Evolutionary conservation across 2,888 invertebrate species (phyloP), one percentile per base, ranked within the genome.

Genomic region (Cephus sareptanus): DNA sequence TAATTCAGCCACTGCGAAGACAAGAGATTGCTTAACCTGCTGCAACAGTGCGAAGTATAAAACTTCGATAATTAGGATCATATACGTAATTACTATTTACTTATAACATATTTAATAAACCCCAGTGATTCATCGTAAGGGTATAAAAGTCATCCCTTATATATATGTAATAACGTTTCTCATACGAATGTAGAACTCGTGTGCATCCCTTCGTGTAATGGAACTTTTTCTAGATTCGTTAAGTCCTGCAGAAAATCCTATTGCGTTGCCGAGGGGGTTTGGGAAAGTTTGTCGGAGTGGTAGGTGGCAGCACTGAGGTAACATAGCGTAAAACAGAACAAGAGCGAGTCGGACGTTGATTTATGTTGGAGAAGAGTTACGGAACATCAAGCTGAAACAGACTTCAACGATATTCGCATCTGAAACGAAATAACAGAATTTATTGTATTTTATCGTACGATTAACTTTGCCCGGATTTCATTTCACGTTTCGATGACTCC

Each of bases 401-500:
- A 56, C 56, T 56, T 23, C 23, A 56, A 23, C 56, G 23, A 23
- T 56, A 56, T 56, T 56, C 56, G 23, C 23, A 9, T 56, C 23
- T 56, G 56, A 9, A 56, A 56, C 23, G 23, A 56, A 56, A 56
- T 56, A 56, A 56, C 56, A 6, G 6, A 56, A 56, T 56, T 56
- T 56, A 56, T 56, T 15, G 56, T 56, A 23, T 9, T 56, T 56
- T 56, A 56, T 56, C 56, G 56, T 56, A 71, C 71, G 34, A 71
- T 71, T 71, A 71, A 33, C 34, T 82, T 83, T 84, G 78, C 83
- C 75, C 82, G 84, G 83, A 87, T 87, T 88, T 88, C 87, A 89
- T 89, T 89, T 89, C 89, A 87, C 89, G 87, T 87, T 79, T 86
- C 88, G 87, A 56, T 56, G 23, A 56, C 56, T 56, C 9, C 15